A percentile compares a stretch with the other conserved stretches of the same genome.
Conservation (phyloP, 2,113 vertebrate species). For the Paramormyrops kingsleyae region DNA sequence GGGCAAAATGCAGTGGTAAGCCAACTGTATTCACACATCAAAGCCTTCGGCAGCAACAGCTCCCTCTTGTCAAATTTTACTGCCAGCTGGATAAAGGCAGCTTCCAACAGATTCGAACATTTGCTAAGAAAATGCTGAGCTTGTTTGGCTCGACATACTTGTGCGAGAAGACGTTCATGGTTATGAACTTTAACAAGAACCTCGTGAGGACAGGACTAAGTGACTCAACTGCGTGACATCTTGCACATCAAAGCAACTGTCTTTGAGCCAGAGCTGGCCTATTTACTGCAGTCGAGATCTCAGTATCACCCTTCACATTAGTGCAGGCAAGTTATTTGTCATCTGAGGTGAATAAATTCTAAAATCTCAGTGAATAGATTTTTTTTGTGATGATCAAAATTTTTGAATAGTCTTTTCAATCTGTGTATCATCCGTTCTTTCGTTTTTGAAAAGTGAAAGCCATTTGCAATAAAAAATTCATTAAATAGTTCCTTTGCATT, state of each 20-base stretch:
- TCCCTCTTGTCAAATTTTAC: slow-evolving; percentile 9
- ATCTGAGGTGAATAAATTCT: not conserved
- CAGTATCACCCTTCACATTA: slow-evolving; percentile 18
- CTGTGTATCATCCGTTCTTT: too few species aligned
- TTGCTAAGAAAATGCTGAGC: slow-evolving; percentile 9
- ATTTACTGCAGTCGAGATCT: slow-evolving; percentile 15
- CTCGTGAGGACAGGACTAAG: slow-evolving; percentile 7
- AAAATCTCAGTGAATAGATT: not conserved
- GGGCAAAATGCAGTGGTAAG: slow-evolving; percentile 20
- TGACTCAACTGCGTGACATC: slow-evolving; percentile 12
- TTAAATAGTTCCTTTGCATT: too few species aligned
- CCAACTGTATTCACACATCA: slow-evolving; percentile 30
- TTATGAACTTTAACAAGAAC: slow-evolving; percentile 19
- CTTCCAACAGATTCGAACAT: not conserved
- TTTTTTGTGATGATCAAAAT: not conserved
- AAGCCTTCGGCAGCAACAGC: slow-evolving; percentile 23
- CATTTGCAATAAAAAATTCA: too few species aligned
- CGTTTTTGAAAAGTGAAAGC: too few species aligned
- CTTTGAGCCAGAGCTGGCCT: slow-evolving; percentile 13
- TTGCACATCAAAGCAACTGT: slow-evolving; percentile 10
- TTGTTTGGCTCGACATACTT: slow-evolving; percentile 17
- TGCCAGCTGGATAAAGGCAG: slow-evolving; percentile 15
- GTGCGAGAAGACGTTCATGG: slow-evolving; percentile 16
- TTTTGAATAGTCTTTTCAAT: too few species aligned
- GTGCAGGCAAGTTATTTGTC: slow-evolving; percentile 1